Percentiles rank a stretch among this genome's conserved stretches.
These are phyloP conservation scores for Drosophila arawakana DNA, from an alignment of 1,140 invertebrate genomes.

Conservation along the genomic window DNA sequence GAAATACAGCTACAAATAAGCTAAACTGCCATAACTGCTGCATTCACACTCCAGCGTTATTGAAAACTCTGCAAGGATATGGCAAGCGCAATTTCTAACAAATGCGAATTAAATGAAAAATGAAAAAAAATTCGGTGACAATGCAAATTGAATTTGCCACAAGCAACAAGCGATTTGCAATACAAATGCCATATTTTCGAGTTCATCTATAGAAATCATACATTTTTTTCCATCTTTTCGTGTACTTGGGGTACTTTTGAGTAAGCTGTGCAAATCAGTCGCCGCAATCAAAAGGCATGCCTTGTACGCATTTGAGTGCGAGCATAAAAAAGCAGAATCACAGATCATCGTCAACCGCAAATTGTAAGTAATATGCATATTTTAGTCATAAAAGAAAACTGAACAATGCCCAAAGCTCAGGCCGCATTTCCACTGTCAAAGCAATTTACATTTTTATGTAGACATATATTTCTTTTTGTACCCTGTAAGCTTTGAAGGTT, in stretches of 20 bases:
- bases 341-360: conserved; percentile 33
- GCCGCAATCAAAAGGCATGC: conserved; percentile 46
- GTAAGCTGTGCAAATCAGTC: conserved; percentile 25
- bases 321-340: conserved; percentile 40
- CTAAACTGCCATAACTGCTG: conserved; percentile 1
- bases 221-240: not conserved
- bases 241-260: not conserved
- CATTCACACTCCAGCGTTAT: conserved; percentile 20
- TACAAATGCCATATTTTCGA: conserved; percentile 38
- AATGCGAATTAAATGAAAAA: conserved; percentile 48
- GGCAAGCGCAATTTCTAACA: conserved; percentile 20
- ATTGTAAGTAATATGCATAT: conserved; percentile 67
- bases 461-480: conserved; percentile 39
- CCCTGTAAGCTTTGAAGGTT: not conserved
- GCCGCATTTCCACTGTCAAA: conserved; percentile 58
- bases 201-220: conserved; percentile 16
- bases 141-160: conserved; percentile 56
- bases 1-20: too few species aligned
- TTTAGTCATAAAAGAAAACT: conserved; percentile 66
- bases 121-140: conserved; percentile 32
- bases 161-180: conserved; percentile 46
- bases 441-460: conserved; percentile 63
- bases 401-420: conserved; percentile 50
- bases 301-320: conserved; percentile 21
- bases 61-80: conserved; percentile 17